Conservation (phyloP, 2,888 invertebrate genomes). For the Nemurella pictetii region DNA sequence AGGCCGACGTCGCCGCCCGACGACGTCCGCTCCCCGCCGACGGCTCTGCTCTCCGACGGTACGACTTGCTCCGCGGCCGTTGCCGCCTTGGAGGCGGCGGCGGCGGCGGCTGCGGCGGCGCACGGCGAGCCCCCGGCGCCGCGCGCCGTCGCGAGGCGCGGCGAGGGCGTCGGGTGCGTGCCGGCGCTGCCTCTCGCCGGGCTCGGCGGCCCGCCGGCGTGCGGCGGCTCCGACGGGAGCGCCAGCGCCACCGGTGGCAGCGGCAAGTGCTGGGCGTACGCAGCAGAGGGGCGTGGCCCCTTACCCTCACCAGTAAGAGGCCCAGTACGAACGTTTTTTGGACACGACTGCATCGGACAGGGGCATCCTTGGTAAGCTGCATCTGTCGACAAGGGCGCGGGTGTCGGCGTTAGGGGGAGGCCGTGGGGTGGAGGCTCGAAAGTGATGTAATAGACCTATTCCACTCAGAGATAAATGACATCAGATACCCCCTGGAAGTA, state of each 20-base stretch:
- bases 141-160: slow-evolving; percentile 34
- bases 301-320: slow-evolving; percentile 97
- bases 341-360: slow-evolving; percentile 92
- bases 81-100: neutral
- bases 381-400: slow-evolving; percentile 53
- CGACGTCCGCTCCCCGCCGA: neutral
- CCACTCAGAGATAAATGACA: no score
- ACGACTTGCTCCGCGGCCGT: neutral
- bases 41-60: slow-evolving; percentile 8
- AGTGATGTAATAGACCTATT: no score
- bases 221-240: slow-evolving; percentile 55
- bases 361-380: slow-evolving; percentile 73
- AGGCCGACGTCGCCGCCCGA: neutral
- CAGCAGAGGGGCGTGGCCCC: slow-evolving; percentile 53
- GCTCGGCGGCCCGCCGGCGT: slow-evolving; percentile 63
- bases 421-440: neutral
- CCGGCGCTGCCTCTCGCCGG: slow-evolving; percentile 71
- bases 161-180: slow-evolving; percentile 48
- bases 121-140: neutral
- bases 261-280: slow-evolving; percentile 45
- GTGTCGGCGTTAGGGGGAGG: no score
- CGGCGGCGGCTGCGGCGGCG: neutral
- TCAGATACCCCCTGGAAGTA: no score
- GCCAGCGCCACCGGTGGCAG: slow-evolving; percentile 56
- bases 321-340: slow-evolving; percentile 98